Conservation (phyloP, 2,888 invertebrate genomes). For the Trichogramma evanescens region DNA sequence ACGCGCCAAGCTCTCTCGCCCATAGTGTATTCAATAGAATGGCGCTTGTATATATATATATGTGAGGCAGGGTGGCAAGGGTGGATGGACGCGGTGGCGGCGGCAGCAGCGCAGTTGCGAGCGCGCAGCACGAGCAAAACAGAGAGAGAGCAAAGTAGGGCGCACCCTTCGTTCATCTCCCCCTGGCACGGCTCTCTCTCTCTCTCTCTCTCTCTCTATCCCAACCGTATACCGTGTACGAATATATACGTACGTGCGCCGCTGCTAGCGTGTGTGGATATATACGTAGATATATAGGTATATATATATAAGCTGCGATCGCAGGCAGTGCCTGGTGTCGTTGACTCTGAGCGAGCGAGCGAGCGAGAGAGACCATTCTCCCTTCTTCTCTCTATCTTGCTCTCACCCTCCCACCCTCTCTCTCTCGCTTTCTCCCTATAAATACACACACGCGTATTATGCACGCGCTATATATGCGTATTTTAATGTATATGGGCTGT, state of each 20-base stretch:
- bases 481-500: no score
- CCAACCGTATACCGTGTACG: conserved; percentile 17
- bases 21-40: background rate
- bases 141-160: conserved; percentile 34
- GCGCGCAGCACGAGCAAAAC: background rate
- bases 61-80: background rate
- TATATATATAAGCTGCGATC: no score
- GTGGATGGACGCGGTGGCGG: background rate
- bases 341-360: background rate
- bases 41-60: background rate
- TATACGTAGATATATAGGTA: no score
- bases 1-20: background rate
- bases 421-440: conserved; percentile 22
- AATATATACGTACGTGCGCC: no score
- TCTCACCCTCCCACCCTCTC: conserved; percentile 23
- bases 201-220: conserved; percentile 16
- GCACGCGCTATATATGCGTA: no score
- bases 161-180: conserved; percentile 40
- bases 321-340: no score
- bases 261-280: no score
- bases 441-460: background rate
- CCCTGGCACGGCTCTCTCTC: conserved; percentile 10
- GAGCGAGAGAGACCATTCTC: conserved; percentile 16
- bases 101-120: background rate
- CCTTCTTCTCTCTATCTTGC: conserved; percentile 13